Evolutionary conservation across 2,797 vertebrate species (phyloP), one percentile per base, ranked within the genome.

Genomic region (Taenioides sp.): DNA sequence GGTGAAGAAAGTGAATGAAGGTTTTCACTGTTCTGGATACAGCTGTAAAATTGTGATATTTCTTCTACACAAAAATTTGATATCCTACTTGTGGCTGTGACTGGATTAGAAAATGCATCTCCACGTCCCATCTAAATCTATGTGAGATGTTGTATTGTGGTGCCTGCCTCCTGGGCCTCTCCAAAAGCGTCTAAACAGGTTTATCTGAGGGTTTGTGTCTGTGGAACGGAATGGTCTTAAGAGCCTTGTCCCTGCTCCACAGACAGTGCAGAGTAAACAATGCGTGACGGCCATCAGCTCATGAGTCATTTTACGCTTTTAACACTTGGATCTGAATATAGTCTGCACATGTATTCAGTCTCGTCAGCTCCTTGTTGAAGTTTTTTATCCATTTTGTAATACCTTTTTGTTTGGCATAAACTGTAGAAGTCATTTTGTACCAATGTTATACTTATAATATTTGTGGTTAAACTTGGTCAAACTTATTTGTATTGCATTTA

Each of bases 261-360:
- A 84, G 57, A 69, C 74, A 73, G 58, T 27, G 82, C 85, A 72
- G 47, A 86, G 77, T 81, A 85, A 87, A 84, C 87, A 80, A 90
- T 86, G 78, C 85, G 85, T 86, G 86, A 90, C 69, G 68, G 72
- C 60, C 52, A 71, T 72, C 66, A 59, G 57, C 57, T 87, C 80
- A 84, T 88, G 87, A 90, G 81, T 88, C 90, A 89, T 76, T 59
- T 23, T 57, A 57, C 54, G 10, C 54, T 25, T 57, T 25, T 58
- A 72, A 80, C 70, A 79, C 80, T 81, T 74, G 75, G 81, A 75
- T 83, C 80, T 80, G 70, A 63, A 54, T 37, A 71, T 70, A 60
- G 55, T 77, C 67, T 75, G 34, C 58, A 68, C 79, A 20, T 22
- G 4, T 25, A 1, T 25, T 23, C 9, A 57, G 50, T n/a, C 20